A percentile compares a stretch with the other conserved stretches of the same genome.
Conservation (phyloP, 2,797 vertebrate genomes). For the Spinus olivaceus region DNA sequence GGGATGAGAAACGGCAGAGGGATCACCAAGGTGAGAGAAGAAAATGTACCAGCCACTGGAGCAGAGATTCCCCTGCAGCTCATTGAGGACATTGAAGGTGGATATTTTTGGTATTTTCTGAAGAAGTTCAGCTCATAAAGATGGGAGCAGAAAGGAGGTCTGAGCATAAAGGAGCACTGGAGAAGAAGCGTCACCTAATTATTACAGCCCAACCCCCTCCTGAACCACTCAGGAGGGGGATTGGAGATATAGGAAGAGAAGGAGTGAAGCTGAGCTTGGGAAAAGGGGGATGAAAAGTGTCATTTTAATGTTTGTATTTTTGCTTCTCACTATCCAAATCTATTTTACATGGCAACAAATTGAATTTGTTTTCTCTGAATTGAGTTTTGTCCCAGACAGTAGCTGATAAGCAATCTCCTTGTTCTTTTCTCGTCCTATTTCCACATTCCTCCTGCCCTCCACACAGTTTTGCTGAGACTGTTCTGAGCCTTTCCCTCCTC, state of each 20-base stretch:
- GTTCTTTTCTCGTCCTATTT: not conserved
- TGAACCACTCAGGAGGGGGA: too few relatives aligned
- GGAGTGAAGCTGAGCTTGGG: not conserved
- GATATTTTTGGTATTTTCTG: not conserved
- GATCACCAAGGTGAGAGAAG: not conserved
- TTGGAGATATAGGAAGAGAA: not conserved
- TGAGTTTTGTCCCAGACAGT: not conserved
- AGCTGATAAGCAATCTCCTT: not conserved
- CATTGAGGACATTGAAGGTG: not conserved
- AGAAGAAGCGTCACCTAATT: not conserved
- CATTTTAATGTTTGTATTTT: not conserved
- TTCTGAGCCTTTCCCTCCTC: not conserved
- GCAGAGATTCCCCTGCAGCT: not conserved
- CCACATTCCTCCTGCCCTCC: not conserved
- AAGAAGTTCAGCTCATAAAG: not conserved
- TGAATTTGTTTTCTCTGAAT: not conserved
- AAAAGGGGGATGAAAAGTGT: not conserved
- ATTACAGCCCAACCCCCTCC: fast-evolving
- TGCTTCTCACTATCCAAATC: not conserved
- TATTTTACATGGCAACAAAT: not conserved
- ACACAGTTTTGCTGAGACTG: not conserved
- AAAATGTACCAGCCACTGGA: not conserved
- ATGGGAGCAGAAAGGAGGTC: not conserved
- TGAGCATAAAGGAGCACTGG: not conserved
- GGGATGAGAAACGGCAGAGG: not conserved